Percentiles rank a stretch among this genome's conserved stretches.
Evolutionary conservation across 2,797 vertebrate species (phyloP).

Genomic region (Gymnopithys bicolor): DNA sequence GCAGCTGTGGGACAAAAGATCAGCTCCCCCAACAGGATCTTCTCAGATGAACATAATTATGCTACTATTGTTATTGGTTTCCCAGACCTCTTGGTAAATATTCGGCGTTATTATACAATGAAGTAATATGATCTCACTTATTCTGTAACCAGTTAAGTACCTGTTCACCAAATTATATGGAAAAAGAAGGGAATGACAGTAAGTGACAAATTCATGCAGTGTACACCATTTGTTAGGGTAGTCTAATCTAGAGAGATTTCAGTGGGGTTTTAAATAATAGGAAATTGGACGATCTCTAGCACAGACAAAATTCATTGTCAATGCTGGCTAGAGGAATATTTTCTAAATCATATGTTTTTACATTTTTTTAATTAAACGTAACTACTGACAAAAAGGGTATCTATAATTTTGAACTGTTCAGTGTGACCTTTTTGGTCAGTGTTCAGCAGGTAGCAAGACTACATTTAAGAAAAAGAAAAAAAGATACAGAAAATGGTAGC

Average conservation of each 20-base stretch:
- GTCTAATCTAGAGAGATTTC: background rate
- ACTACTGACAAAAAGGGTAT: background rate
- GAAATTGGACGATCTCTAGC: background rate
- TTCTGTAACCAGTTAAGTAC: background rate
- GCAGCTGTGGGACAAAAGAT: slow-evolving; percentile 92
- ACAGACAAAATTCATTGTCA: background rate
- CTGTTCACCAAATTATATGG: background rate
- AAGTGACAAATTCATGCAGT: background rate
- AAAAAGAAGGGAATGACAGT: background rate
- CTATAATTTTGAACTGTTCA: background rate
- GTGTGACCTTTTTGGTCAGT: background rate
- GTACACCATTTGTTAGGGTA: background rate
- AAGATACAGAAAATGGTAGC: background rate
- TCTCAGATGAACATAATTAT: slow-evolving; percentile 84
- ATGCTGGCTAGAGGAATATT: background rate
- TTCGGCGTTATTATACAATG: background rate
- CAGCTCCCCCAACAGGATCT: slow-evolving; percentile 89
- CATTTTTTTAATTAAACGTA: background rate
- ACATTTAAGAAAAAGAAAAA: background rate
- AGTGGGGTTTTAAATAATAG: background rate
- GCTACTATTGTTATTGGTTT: slow-evolving; percentile 90
- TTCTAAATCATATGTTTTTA: background rate
- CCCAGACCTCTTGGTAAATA: slow-evolving; percentile 94
- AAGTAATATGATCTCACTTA: background rate
- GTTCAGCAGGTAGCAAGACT: background rate